Evolutionary conservation across 1,140 invertebrate genomes (phyloP), one percentile per base, ranked within the genome.

Genomic region (Atopsyche davidsoni): DNA sequence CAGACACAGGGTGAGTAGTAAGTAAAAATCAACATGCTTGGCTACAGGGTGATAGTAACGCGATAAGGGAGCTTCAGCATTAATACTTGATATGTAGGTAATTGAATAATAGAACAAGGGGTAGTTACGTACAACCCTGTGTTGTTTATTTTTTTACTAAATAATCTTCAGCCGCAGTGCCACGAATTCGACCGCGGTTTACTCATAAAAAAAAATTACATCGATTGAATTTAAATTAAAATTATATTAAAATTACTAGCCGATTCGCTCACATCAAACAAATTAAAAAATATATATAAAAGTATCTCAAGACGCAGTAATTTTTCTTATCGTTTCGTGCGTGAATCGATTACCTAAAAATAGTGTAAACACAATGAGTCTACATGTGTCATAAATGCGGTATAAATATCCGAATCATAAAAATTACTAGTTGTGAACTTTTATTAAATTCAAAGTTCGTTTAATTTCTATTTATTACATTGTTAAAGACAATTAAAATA

Each of bases 81-180:
- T 40, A 49, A 49, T 49, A 49, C 46, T 49, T 49, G 46, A 49
- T 49, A 49, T 41, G n/a, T 40, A 31, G 17, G 46, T 49, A 49
- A 49, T 49, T 49, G 46, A 49, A 49, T 49, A 49, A 49, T 49
- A 40, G 36, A 49, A 19, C 23, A 41, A 38, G 17, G 24, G 19
- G 46, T 23, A n/a, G n/a, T n/a, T n/a, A n/a, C n/a, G n/a, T n/a
- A n/a, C n/a, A n/a, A n/a, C n/a, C n/a, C n/a, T n/a, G n/a, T n/a
- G n/a, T n/a, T n/a, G n/a, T n/a, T n/a, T n/a, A n/a, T n/a, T n/a
- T n/a, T n/a, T n/a, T n/a, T n/a, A n/a, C n/a, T n/a, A n/a, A n/a
- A n/a, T n/a, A n/a, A n/a, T n/a, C n/a, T n/a, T n/a, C n/a, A n/a
- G n/a, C n/a, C n/a, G n/a, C n/a, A n/a, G n/a, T n/a, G n/a, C n/a